Evolutionary conservation across 2,113 vertebrate species (phyloP).

Genomic region (Charadrius vociferus): DNA sequence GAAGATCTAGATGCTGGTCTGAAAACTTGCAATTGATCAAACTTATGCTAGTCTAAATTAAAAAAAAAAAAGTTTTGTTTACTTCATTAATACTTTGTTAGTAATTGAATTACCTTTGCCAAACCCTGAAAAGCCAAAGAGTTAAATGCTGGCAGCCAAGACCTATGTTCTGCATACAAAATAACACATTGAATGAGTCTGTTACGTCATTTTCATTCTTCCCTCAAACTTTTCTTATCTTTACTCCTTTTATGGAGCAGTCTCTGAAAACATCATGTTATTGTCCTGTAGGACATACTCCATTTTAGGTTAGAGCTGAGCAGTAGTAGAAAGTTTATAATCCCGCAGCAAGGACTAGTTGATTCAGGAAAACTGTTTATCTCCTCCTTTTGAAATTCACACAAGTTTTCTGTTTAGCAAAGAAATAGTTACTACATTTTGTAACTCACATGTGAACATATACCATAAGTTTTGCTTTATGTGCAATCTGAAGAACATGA

Average conservation of each 20-base stretch:
- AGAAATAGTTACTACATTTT: background rate
- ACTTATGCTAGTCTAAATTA: background rate
- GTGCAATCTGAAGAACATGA: background rate
- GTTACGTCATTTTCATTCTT: background rate
- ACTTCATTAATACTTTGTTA: background rate
- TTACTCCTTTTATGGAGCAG: background rate
- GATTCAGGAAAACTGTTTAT: background rate
- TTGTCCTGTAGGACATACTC: background rate
- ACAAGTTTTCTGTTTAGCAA: background rate
- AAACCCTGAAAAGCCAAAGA: background rate
- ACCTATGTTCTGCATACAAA: background rate
- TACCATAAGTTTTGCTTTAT: background rate
- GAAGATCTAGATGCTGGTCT: background rate
- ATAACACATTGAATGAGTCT: background rate
- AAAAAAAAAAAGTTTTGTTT: background rate
- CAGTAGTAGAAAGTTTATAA: background rate
- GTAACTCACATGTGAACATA: background rate
- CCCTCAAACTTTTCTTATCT: background rate
- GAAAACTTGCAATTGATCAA: background rate
- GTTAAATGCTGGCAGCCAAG: background rate
- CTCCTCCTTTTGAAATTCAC: background rate
- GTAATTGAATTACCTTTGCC: background rate
- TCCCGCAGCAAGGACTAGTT: background rate
- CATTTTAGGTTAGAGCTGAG: background rate
- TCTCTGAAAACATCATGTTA: background rate